Conservation (phyloP, 2,113 vertebrate species). For the Erythrocercus mccallii region DNA sequence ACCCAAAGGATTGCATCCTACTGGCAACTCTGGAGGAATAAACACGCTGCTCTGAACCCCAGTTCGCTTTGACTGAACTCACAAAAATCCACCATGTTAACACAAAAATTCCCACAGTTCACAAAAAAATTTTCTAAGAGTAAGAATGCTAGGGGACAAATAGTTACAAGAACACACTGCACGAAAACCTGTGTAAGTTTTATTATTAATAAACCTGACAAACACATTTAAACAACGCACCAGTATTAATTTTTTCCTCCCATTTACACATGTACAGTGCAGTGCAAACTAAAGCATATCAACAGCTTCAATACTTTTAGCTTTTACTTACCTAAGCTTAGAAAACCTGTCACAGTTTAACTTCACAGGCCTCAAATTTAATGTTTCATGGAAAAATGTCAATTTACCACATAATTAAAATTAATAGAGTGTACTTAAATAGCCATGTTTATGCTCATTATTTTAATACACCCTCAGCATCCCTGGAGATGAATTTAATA, state of each 20-base stretch:
- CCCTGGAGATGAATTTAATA: neutral
- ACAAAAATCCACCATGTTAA: neutral
- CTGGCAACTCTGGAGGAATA: neutral
- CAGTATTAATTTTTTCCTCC: neutral
- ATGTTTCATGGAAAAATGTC: neutral
- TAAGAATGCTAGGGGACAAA: neutral
- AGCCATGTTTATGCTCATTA: neutral
- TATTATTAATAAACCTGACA: neutral
- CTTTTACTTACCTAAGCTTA: neutral
- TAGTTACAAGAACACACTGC: neutral
- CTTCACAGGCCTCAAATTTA: neutral
- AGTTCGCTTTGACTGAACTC: neutral
- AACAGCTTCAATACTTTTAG: neutral
- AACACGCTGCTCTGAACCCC: neutral
- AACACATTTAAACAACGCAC: neutral
- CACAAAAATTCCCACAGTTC: fast-evolving
- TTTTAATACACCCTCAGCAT: neutral
- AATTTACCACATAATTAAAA: neutral
- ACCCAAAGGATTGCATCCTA: neutral
- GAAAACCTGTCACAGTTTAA: neutral
- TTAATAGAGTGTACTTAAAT: neutral
- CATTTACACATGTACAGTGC: fast-evolving
- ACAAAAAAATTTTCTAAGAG: neutral
- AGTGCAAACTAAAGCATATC: neutral
- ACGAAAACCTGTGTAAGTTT: neutral